Evolutionary conservation across 37 sponge, comb jelly and placozoan genomes (phyloP), one percentile per base, ranked within the genome.

Genomic region (Diacarnus erythraeanus): DNA sequence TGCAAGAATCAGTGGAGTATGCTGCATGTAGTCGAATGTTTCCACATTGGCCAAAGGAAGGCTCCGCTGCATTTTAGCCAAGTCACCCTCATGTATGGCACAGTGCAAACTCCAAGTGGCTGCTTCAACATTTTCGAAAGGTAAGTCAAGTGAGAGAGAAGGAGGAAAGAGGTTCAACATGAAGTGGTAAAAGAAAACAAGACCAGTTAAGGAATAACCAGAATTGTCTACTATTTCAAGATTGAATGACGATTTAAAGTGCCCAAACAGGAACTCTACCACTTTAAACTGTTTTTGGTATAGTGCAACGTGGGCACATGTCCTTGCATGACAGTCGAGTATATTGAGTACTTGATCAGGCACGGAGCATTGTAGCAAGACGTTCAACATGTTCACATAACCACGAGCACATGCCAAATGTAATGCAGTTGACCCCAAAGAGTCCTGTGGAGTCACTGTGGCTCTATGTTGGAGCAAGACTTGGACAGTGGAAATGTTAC

Each of bases 1-100:
- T 12, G 90, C 90, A 5, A 80, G 64, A 0, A 89, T 54, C 3
- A 89, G 81, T 17, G 90, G 90, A 38, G 90, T 70, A 6, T 80
- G 85, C 41, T 84, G 85, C 80, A 79, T 80, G 56, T 43, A 79
- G 65, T 89, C 90, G 20, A 76, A 57, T 61, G 59, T 56, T 31
- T 84, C 38, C 1, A 84, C 56, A 3, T 72, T 42, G 1, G 90
- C 90, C 31, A 76, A 76, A 0, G 75, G 34, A 15, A 60, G 15
- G 4, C 80, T 75, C 3, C 22, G 44, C 9, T 22, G 12, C 12
- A 84, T 30, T 17, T 43, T 30, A 18, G 5, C 25, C 6, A 68
- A 1, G 64, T 84, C 70, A 34, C 42, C 57, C 26, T 30, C 29
- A 21, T 20, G 8, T 20, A 80, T 70, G 39, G 64, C 69, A n/a